These are phyloP conservation scores for Rhynchophorus ferrugineus DNA, from an alignment of 1,140 invertebrate genomes.

Conservation along the genomic window DNA sequence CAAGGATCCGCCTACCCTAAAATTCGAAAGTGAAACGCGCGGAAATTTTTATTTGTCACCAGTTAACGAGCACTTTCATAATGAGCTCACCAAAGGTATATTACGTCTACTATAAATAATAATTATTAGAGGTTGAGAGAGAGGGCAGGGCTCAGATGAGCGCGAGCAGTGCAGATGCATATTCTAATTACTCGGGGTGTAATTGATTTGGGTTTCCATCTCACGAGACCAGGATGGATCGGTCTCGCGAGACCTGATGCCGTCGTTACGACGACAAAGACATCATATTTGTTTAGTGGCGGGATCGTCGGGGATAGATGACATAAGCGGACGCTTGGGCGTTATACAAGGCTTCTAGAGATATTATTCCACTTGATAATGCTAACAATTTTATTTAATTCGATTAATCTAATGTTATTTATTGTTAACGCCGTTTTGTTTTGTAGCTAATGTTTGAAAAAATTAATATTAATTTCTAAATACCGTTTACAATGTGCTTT, in stretches of 20 bases:
- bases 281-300: constrained; percentile 28
- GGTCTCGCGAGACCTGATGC: constrained; percentile 26
- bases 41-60: neutral
- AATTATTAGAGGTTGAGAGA: constrained; percentile 7
- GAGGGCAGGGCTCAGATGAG: constrained; percentile 10
- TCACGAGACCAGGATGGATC: constrained; percentile 29
- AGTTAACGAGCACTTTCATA: neutral
- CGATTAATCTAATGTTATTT: too few relatives aligned
- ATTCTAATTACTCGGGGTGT: constrained; percentile 32
- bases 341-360: too few relatives aligned
- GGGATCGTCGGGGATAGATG: too few relatives aligned
- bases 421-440: too few relatives aligned
- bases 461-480: too few relatives aligned
- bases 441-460: too few relatives aligned
- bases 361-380: too few relatives aligned
- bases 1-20: neutral
- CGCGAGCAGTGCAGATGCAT: constrained; percentile 19
- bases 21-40: neutral
- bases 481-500: too few relatives aligned
- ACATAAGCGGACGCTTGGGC: too few relatives aligned
- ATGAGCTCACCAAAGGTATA: neutral
- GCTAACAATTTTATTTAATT: too few relatives aligned
- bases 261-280: constrained; percentile 26
- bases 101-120: neutral
- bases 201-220: constrained; percentile 31